phyloP scores from a whole-genome alignment of 1,140 invertebrate species.

The Panagrolaimus sp. region DNA sequence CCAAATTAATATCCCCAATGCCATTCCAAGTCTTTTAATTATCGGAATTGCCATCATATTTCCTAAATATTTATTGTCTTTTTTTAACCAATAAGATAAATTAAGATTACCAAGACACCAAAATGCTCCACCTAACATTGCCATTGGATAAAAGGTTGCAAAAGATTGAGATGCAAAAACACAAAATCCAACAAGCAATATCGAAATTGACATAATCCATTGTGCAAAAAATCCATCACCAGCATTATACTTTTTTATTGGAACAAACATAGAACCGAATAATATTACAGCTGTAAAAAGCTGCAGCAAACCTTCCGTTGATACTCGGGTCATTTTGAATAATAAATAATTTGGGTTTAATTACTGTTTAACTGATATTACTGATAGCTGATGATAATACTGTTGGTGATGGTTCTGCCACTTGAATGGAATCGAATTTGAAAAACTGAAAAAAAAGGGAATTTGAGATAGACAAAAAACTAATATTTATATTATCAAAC shows the following conservation, averaged over 20 bases:
- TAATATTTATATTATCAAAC: too few species aligned
- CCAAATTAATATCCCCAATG: constrained; percentile 34
- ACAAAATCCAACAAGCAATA: constrained; percentile 7
- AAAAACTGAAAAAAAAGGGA: too few species aligned
- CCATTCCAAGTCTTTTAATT: constrained; percentile 34
- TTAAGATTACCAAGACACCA: neutral
- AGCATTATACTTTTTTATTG: constrained; percentile 12
- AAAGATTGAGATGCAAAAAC: constrained; percentile 13
- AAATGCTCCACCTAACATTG: constrained; percentile 11
- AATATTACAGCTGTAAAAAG: constrained; percentile 1
- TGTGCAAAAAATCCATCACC: constrained; percentile 19
- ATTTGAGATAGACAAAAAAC: too few species aligned
- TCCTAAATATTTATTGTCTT: too few species aligned
- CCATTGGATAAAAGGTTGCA: constrained; percentile 7
- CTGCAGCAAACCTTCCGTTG: neutral
- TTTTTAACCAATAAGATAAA: neutral
- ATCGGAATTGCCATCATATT: constrained; percentile 17
- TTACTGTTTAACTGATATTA: too few species aligned
- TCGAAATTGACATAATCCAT: constrained; percentile 7
- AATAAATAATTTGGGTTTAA: too few species aligned
- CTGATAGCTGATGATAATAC: too few species aligned
- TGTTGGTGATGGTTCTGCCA: too few species aligned
- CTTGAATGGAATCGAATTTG: too few species aligned
- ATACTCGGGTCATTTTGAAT: too few species aligned
- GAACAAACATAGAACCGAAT: constrained; percentile 17